Base-by-base conservation (phyloP, 2,113 vertebrate species). In the Vimba vimba region DNA sequence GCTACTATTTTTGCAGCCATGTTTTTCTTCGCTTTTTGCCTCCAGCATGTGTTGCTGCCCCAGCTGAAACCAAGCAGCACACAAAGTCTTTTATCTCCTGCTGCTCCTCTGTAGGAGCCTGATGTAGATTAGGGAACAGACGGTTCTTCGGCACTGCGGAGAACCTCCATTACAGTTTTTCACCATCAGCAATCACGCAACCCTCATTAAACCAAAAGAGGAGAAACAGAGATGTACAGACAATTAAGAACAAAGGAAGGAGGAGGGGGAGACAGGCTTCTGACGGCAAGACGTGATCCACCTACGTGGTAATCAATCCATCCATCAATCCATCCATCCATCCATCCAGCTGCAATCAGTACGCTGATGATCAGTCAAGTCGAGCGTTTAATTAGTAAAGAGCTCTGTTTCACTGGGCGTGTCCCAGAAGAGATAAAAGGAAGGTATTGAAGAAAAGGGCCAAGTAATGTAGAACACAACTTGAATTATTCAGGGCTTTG, bases 31-130 rank as follows among this genome's bases (percentile, higher is more conserved):
- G 50, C 27, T 52, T 77, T 68, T 55, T 39, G 50, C 90, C 86
- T 88, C 84, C 83, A 90, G 89, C 88, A 10, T 85, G 85, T 87
- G 71, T 80, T 76, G 77, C 57, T 87, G 76, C 87, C 27, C 84
- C 85, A 71, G 57, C 88, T 87, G 86, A 86, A 88, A 76, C 80
- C 86, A 82, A 85, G 87, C 86, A 45, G 84, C n/a, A 76, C 87
- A 89, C 81, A 88, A 87, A 87, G 80, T 80, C 27, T 89, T 91
- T 88, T 79, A 88, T 87, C 82, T 89, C 86, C 80, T 79, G 86
- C 82, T 82, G 86, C 33, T 86, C 64, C 88, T 83, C 88, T 80
- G 90, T 82, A 66, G 86, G 89, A 88, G 83, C 55, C 76, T 88
- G 83, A 90, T 90, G 87, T 85, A 86, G 82, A 89, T 89, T 88